Conservation (phyloP, 2,797 vertebrate species). For the Melanotaenia parkinsoni region DNA sequence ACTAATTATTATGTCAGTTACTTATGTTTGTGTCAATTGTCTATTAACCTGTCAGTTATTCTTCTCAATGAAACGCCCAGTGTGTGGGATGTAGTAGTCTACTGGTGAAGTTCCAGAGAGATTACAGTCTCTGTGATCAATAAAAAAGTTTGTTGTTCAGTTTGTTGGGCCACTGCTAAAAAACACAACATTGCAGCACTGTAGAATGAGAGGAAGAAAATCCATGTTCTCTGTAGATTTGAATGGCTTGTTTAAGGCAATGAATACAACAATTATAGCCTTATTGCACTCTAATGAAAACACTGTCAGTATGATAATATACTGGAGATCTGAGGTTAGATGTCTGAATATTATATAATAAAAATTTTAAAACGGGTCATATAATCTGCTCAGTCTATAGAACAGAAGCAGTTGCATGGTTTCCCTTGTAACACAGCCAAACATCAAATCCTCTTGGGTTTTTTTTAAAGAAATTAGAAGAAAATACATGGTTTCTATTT, state of each 20-base stretch:
- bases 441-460: background rate
- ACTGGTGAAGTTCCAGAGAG: background rate
- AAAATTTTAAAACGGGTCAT: background rate
- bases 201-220: background rate
- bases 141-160: background rate
- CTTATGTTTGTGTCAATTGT: background rate
- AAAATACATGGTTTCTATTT: background rate
- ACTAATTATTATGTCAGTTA: background rate
- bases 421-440: background rate
- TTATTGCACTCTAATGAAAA: background rate
- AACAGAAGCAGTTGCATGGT: background rate
- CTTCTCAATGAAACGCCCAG: background rate
- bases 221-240: background rate
- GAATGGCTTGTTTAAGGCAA: background rate
- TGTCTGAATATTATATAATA: background rate
- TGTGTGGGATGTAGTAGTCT: background rate
- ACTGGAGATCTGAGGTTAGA: background rate
- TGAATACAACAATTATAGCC: background rate
- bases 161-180: background rate
- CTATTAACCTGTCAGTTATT: too few species aligned
- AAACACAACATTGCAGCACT: background rate
- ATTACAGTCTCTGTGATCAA: background rate
- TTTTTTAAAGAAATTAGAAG: background rate
- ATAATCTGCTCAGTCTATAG: background rate
- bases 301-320: background rate